A percentile compares a stretch with the other conserved stretches of the same genome.
These are phyloP conservation scores for Steatornis caripensis DNA, from an alignment of 2,113 vertebrate genomes.

Conservation along the genomic window DNA sequence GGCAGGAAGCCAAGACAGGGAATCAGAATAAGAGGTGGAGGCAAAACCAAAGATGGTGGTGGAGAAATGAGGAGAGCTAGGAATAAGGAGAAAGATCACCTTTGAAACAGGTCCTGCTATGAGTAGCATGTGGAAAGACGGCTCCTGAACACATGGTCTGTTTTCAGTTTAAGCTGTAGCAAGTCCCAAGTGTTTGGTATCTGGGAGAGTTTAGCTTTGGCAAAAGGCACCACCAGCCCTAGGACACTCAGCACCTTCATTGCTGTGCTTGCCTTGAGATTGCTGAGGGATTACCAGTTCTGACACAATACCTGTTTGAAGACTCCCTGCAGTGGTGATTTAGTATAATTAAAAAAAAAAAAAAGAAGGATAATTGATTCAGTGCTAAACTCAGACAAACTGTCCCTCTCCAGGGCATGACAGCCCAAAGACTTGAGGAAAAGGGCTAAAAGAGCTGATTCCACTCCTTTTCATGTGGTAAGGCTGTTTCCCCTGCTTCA, in stretches of 20 bases:
- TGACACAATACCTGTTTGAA: background rate
- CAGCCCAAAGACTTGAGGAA: background rate
- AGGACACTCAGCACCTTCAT: background rate
- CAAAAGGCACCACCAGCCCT: background rate
- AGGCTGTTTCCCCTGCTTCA: background rate
- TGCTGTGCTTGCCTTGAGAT: background rate
- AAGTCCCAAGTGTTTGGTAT: background rate
- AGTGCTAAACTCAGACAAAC: background rate
- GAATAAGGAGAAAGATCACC: background rate
- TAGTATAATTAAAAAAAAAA: background rate
- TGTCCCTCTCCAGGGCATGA: background rate
- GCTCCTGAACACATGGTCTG: background rate
- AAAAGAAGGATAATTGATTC: background rate
- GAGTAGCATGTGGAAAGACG: background rate
- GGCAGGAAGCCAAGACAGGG: background rate
- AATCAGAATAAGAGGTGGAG: background rate
- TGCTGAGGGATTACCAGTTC: background rate
- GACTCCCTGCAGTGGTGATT: background rate
- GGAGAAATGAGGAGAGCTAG: background rate
- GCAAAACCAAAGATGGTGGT: background rate
- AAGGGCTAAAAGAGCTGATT: background rate
- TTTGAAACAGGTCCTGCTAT: background rate
- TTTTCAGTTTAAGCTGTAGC: background rate
- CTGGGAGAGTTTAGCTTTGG: background rate
- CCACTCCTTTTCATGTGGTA: background rate